phyloP scores from a whole-genome alignment of 2,888 invertebrate genomes.

The Nemotelus pantherinus region DNA sequence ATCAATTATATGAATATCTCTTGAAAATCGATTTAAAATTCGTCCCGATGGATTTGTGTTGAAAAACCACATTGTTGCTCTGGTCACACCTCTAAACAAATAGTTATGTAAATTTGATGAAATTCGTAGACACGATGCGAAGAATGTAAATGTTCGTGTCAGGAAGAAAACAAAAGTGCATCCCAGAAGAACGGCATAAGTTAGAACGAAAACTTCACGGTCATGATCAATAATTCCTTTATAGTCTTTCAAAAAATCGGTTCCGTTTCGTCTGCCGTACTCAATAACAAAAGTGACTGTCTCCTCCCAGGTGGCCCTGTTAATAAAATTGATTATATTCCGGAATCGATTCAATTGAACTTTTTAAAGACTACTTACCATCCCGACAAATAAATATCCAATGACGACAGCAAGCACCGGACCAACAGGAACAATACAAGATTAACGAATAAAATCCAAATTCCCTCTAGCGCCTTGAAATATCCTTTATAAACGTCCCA shows the following conservation, averaged over 20 bases:
- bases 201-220: conserved; percentile 58
- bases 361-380: conserved; percentile 67
- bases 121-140: conserved; percentile 77
- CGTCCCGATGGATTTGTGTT: conserved; percentile 75
- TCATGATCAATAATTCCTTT: conserved; percentile 22
- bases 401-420: conserved; percentile 72
- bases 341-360: background rate
- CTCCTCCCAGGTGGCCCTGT: conserved; percentile 40
- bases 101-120: conserved; percentile 79
- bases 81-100: conserved; percentile 80
- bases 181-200: conserved; percentile 59
- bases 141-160: conserved; percentile 72
- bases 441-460: conserved; percentile 55
- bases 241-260: conserved; percentile 5
- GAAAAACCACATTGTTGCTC: conserved; percentile 80
- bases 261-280: conserved; percentile 9
- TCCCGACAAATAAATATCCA: conserved; percentile 79
- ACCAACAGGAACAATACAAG: conserved; percentile 69
- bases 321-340: background rate
- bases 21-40: conserved; percentile 79
- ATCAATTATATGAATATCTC: conserved; percentile 76
- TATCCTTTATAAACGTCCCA: conserved; percentile 70
- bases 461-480: conserved; percentile 68
- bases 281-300: background rate
- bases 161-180: conserved; percentile 66